Percentiles rank a stretch among this genome's conserved stretches.
These are phyloP conservation scores for Trichogramma pretiosum DNA, from an alignment of 1,140 invertebrate species.

Conservation along the genomic window DNA sequence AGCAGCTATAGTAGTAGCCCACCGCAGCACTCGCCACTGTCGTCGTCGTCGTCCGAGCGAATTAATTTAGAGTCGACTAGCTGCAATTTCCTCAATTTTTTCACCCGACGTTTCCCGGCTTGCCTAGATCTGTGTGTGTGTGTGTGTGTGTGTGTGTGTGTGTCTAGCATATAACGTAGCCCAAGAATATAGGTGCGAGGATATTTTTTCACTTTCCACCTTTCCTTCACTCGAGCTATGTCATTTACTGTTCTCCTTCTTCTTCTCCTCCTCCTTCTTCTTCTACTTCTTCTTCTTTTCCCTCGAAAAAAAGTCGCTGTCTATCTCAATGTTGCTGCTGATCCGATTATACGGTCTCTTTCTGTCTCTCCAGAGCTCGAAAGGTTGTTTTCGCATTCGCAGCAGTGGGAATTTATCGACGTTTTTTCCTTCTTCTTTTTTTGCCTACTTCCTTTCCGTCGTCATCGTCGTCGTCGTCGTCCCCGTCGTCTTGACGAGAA, in stretches of 20 bases:
- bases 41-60: constrained; percentile 25
- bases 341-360: constrained; percentile 15
- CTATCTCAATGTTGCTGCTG: neutral
- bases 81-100: constrained; percentile 37
- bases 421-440: constrained; percentile 12
- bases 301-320: constrained; percentile 7
- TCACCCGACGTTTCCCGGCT: too few relatives aligned
- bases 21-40: constrained; percentile 8
- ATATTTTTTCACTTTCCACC: constrained; percentile 19
- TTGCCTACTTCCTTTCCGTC: too few relatives aligned
- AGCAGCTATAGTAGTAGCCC: constrained; percentile 20
- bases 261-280: constrained; percentile 3
- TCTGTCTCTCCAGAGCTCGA: constrained; percentile 1
- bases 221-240: neutral
- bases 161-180: too few relatives aligned
- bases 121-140: too few relatives aligned
- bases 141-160: too few relatives aligned
- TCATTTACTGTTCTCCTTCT: constrained; percentile 17
- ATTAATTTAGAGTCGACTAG: constrained; percentile 38
- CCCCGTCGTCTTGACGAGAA: neutral
- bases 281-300: constrained; percentile 4
- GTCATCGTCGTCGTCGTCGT: too few relatives aligned
- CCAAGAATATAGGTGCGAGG: too few relatives aligned
- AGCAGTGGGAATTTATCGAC: constrained; percentile 17
- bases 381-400: too few relatives aligned